A percentile compares a stretch with the other conserved stretches of the same genome.
These are phyloP conservation scores for Myrmecobius fasciatus DNA, from an alignment of 2,113 vertebrate species.

Conservation along the genomic window DNA sequence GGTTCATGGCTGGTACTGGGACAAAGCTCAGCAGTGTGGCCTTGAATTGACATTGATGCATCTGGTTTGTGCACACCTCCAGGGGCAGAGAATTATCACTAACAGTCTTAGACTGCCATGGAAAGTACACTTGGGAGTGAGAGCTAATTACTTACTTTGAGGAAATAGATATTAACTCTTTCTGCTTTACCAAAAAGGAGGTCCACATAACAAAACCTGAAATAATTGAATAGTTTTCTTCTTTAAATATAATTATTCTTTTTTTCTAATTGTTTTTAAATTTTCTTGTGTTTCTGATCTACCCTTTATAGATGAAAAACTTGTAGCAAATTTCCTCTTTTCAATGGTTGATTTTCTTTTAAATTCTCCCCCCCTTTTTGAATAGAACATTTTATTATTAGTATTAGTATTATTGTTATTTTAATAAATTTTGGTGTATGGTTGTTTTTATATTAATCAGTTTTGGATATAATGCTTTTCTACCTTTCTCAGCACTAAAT, in stretches of 20 bases:
- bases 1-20: background rate
- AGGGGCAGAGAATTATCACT: slow-evolving; percentile 13
- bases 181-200: slow-evolving; percentile 10
- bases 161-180: background rate
- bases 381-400: background rate
- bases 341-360: slow-evolving; percentile 20
- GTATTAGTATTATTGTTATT: background rate
- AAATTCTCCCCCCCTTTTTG: background rate
- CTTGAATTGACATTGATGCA: background rate
- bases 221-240: background rate
- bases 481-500: background rate
- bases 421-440: background rate
- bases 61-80: background rate
- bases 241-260: slow-evolving; percentile 7
- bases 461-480: background rate
- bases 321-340: background rate
- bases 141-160: background rate
- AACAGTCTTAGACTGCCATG: background rate
- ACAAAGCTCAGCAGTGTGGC: background rate
- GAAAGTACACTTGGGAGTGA: background rate
- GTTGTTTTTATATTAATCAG: background rate
- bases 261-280: background rate
- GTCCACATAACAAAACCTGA: background rate
- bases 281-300: slow-evolving; percentile 22
- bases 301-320: slow-evolving; percentile 20